phyloP scores from a whole-genome alignment of 2,888 invertebrate genomes.

The Meta bourneti region DNA sequence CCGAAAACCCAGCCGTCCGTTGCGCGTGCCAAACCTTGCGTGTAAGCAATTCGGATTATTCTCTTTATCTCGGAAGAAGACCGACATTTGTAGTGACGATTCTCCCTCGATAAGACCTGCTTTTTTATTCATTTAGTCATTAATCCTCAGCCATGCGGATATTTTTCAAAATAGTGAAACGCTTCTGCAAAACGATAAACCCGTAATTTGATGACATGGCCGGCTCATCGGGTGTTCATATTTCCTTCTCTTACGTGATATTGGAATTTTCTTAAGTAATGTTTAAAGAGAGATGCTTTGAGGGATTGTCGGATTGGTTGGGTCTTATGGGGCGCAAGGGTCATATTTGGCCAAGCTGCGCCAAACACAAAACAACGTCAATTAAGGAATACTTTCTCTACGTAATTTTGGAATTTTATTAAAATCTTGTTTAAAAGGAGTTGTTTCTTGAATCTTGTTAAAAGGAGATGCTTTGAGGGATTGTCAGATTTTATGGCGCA shows the following conservation, averaged over 20 bases:
- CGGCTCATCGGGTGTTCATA: background rate
- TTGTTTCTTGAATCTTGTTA: no score
- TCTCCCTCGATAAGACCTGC: background rate
- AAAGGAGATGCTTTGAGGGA: background rate
- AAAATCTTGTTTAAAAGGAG: no score
- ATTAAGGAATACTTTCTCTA: no score
- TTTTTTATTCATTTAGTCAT: conserved; percentile 21
- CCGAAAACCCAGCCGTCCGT: conserved; percentile 51
- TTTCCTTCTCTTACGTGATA: background rate
- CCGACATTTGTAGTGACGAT: conserved; percentile 26
- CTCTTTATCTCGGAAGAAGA: conserved; percentile 25
- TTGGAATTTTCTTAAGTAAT: background rate
- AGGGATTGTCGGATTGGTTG: background rate
- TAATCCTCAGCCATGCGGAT: conserved; percentile 44
- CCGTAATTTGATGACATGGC: background rate
- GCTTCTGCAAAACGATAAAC: background rate
- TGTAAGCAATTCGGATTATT: conserved; percentile 55
- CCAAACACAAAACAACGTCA: no score
- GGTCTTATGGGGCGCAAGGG: background rate
- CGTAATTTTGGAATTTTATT: no score
- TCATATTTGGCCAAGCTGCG: background rate
- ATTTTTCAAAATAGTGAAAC: background rate
- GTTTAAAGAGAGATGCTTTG: background rate
- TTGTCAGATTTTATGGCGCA: background rate
- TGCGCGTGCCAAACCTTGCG: conserved; percentile 49